Evolutionary conservation across 2,113 vertebrate genomes (phyloP).

Genomic region (Zosterops lateralis): DNA sequence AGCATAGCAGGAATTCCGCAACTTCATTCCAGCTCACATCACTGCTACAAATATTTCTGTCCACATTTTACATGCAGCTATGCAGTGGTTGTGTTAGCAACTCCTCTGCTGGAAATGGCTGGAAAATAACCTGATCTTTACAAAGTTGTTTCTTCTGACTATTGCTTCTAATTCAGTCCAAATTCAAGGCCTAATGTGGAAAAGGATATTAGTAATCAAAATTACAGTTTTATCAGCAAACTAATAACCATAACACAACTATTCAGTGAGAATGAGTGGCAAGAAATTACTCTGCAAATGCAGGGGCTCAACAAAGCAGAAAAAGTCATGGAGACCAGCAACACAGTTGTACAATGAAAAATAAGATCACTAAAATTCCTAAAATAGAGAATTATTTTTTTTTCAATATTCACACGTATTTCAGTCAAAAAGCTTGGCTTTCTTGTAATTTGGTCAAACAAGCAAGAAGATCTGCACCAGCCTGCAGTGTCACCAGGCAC

Average conservation of each 20-base stretch:
- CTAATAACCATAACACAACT: not conserved
- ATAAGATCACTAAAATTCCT: not conserved
- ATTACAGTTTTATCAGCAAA: not conserved
- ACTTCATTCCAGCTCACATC: conserved; percentile 3
- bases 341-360: not conserved
- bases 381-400: not conserved
- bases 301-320: not conserved
- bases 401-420: not conserved
- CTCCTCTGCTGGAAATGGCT: not conserved
- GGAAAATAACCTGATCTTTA: not conserved
- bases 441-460: not conserved
- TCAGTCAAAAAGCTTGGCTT: not conserved
- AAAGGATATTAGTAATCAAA: not conserved
- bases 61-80: not conserved
- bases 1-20: conserved; percentile 43
- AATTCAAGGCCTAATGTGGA: not conserved
- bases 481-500: not conserved
- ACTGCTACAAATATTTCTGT: conserved; percentile 20
- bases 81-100: not conserved
- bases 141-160: not conserved
- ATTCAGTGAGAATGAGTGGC: not conserved
- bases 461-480: not conserved
- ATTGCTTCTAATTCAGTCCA: not conserved
- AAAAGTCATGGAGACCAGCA: fast-evolving
- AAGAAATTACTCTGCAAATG: not conserved